These are phyloP conservation scores for Lacanobia wlatinum DNA, from an alignment of 2,888 invertebrate species.

Conservation along the genomic window DNA sequence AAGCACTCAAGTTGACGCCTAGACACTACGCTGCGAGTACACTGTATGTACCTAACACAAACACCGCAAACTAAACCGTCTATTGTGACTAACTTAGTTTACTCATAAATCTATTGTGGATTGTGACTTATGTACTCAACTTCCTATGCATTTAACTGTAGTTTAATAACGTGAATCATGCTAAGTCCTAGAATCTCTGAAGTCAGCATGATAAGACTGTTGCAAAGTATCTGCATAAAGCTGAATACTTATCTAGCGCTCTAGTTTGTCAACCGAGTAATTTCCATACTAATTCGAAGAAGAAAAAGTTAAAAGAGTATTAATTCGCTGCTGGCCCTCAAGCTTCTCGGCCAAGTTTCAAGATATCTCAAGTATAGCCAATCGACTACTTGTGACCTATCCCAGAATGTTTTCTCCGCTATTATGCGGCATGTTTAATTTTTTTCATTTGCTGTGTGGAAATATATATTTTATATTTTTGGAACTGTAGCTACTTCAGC, in stretches of 20 bases:
- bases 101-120: conserved; percentile 50
- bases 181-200: conserved; percentile 28
- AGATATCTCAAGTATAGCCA: conserved; percentile 32
- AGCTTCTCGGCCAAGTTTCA: conserved; percentile 30
- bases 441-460: background rate
- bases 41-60: conserved; percentile 21
- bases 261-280: conserved; percentile 18
- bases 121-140: conserved; percentile 25
- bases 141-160: conserved; percentile 32
- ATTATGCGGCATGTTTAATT: background rate
- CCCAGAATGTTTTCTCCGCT: conserved; percentile 17
- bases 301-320: conserved; percentile 29
- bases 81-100: conserved; percentile 55
- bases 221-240: conserved; percentile 24
- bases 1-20: conserved; percentile 67
- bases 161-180: conserved; percentile 40
- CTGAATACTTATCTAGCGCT: conserved; percentile 7
- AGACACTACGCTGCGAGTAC: conserved; percentile 53
- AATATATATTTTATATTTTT: background rate
- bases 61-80: conserved; percentile 23
- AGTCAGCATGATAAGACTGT: conserved; percentile 17
- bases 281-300: conserved; percentile 20
- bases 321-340: conserved; percentile 20
- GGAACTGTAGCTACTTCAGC: background rate
- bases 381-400: conserved; percentile 23